Evolutionary conservation across 64 coral and sea anemone genomes (phyloP).

Genomic region (Montipora efflorescens): DNA sequence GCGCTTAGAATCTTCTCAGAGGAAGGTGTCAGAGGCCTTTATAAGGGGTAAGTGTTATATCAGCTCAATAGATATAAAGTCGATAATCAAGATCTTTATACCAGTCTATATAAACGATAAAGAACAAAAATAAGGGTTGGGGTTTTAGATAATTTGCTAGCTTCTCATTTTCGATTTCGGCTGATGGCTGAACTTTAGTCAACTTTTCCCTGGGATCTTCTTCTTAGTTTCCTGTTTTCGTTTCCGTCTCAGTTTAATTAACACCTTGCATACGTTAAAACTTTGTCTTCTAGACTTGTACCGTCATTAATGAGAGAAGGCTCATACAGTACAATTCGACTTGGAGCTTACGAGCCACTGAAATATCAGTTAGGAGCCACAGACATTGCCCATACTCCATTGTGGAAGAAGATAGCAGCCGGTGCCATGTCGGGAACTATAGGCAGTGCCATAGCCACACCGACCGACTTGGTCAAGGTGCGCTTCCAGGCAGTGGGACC

Average conservation of each 20-base stretch:
- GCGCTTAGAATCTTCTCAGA: conserved; percentile 81
- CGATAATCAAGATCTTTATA: no score
- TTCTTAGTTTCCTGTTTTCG: not conserved
- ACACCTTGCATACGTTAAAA: no score
- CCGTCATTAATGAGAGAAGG: conserved; percentile 92
- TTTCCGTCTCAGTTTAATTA: no score
- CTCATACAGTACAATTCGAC: conserved; percentile 91
- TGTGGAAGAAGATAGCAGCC: conserved; percentile 97
- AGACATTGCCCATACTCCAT: conserved; percentile 76
- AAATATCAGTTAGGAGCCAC: conserved; percentile 86
- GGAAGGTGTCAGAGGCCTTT: conserved; percentile 92
- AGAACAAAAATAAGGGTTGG: no score
- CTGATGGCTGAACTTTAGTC: no score
- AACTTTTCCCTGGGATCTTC: no score
- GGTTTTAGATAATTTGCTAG: no score
- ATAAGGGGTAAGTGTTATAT: conserved; percentile 81
- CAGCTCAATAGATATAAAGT: not conserved
- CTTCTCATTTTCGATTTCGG: no score
- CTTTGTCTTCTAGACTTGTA: conserved; percentile 63
- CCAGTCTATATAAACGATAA: no score
- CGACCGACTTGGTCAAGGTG: conserved; percentile 96
- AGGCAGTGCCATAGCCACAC: conserved; percentile 93
- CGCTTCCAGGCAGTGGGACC: conserved; percentile 84
- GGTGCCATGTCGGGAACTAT: conserved; percentile 86
- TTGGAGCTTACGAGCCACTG: conserved; percentile 96